Evolutionary conservation across 2,888 invertebrate species (phyloP).

Genomic region (Aricia artaxerxes): DNA sequence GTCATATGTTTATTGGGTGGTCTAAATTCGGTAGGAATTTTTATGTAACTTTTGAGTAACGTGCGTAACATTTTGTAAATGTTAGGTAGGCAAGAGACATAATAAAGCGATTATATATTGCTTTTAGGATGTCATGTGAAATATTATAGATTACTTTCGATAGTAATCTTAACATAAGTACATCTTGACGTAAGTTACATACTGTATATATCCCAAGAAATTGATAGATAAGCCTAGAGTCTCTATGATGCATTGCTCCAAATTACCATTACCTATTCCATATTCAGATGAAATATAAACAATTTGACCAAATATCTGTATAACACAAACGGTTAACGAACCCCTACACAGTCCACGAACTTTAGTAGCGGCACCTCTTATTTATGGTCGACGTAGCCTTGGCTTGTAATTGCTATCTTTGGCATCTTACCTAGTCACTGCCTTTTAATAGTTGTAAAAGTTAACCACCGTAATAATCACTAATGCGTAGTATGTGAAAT

Average conservation of each 20-base stretch:
- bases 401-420: slow-evolving; percentile 27
- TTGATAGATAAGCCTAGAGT: background rate
- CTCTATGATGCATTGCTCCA: no score
- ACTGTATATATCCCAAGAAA: no score
- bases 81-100: background rate
- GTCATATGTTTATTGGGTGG: slow-evolving; percentile 3
- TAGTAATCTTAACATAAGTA: no score
- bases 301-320: background rate
- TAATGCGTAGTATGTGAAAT: slow-evolving; percentile 32
- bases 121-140: background rate
- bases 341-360: background rate
- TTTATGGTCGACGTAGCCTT: slow-evolving; percentile 9
- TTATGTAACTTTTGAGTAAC: background rate
- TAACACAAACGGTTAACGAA: background rate
- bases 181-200: no score
- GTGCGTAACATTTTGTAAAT: background rate
- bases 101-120: background rate
- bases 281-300: background rate
- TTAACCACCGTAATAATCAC: slow-evolving; percentile 29
- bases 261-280: background rate
- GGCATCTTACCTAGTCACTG: slow-evolving; percentile 27
- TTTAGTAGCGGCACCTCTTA: background rate
- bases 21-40: background rate
- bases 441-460: slow-evolving; percentile 30
- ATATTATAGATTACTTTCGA: no score